A percentile compares a stretch with the other conserved stretches of the same genome.
phyloP scores from a whole-genome alignment of 35 echinoderm and acorn worm species.

The Hemicentrotus pulcherrimus region DNA sequence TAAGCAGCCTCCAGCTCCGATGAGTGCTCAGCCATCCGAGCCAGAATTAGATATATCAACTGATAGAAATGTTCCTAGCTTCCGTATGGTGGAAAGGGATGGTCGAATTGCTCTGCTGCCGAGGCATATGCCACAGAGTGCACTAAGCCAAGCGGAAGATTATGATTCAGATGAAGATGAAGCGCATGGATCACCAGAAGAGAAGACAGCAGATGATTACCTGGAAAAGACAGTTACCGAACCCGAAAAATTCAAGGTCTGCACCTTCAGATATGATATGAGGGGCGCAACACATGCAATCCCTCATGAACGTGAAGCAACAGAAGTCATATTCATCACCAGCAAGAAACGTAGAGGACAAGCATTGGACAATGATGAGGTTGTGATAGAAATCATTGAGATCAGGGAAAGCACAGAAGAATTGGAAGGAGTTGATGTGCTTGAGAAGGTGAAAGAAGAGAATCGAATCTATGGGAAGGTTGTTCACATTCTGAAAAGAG shows the following conservation, averaged over 20 bases:
- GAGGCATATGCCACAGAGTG: not conserved
- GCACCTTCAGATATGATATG: conserved; percentile 58
- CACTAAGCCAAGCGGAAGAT: conserved; percentile 1
- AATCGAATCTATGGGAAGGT: conserved; percentile 69
- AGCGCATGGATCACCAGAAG: not conserved
- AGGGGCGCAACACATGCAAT: conserved; percentile 51
- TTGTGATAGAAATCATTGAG: conserved; percentile 71
- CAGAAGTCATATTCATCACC: conserved; percentile 53
- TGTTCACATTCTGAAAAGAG: conserved; percentile 61
- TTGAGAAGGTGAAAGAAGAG: conserved; percentile 44
- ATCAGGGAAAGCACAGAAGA: conserved; percentile 35
- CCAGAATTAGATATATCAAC: not conserved
- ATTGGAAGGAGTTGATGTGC: conserved; percentile 22
- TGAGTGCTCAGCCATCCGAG: not conserved
- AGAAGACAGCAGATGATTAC: conserved; percentile 28
- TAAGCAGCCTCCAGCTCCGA: not conserved
- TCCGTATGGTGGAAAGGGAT: conserved; percentile 53
- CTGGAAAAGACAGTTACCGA: conserved; percentile 40
- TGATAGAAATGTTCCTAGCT: conserved; percentile 25
- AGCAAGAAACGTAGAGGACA: conserved; percentile 62
- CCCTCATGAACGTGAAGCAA: conserved; percentile 39
- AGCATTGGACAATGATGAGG: conserved; percentile 76
- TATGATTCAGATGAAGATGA: conserved; percentile 58
- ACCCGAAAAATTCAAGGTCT: conserved; percentile 62
- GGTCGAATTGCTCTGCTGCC: conserved; percentile 53